Conservation (phyloP, 1,140 invertebrate species). For the Microplitis mediator region DNA sequence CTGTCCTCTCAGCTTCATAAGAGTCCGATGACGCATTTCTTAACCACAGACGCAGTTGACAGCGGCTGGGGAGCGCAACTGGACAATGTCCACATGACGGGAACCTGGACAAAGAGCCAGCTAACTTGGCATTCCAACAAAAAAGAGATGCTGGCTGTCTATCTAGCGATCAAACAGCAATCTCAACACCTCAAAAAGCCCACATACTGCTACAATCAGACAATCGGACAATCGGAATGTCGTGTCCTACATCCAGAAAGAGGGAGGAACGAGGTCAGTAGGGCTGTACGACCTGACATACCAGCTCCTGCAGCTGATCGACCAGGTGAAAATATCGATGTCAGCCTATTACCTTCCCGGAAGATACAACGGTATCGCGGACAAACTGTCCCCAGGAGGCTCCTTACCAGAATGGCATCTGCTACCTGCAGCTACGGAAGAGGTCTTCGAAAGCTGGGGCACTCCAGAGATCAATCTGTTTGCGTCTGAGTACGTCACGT, state of each 20-base stretch:
- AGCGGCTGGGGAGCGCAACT: constrained; percentile 36
- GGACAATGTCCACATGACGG: constrained; percentile 25
- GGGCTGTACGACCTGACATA: constrained; percentile 41
- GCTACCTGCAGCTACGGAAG: constrained; percentile 33
- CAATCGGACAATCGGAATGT: constrained; percentile 38
- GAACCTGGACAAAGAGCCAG: constrained; percentile 28
- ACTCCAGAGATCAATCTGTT: constrained; percentile 47
- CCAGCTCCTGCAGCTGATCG: constrained; percentile 36
- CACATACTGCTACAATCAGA: constrained; percentile 36
- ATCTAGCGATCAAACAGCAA: constrained; percentile 23
- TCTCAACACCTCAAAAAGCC: constrained; percentile 16
- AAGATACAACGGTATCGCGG: constrained; percentile 44
- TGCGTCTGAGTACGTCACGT: constrained; percentile 47
- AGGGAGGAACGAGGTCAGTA: constrained; percentile 48
- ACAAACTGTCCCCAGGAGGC: constrained; percentile 41
- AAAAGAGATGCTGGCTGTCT: constrained; percentile 35
- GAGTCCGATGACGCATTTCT: background rate
- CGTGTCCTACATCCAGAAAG: constrained; percentile 41
- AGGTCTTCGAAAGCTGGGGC: constrained; percentile 45
- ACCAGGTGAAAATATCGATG: constrained; percentile 37
- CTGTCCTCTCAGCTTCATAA: background rate
- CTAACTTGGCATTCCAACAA: constrained; percentile 36
- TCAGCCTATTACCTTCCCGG: constrained; percentile 38
- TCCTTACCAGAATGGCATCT: constrained; percentile 49
- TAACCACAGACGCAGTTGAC: constrained; percentile 32